Conservation (phyloP, 2,888 invertebrate species). For the Allophyes oxyacanthae region DNA sequence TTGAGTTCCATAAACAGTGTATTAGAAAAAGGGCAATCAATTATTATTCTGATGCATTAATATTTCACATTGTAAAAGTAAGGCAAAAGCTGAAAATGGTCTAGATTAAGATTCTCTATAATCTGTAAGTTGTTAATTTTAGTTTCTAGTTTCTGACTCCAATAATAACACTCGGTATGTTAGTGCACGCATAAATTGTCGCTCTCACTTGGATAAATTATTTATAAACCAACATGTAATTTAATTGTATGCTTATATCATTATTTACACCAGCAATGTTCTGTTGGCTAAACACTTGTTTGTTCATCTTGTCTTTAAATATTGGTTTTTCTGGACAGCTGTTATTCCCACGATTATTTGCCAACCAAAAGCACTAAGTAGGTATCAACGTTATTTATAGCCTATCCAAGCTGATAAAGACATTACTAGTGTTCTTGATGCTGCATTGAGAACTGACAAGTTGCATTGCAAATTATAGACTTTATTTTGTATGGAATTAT, state of each 20-base stretch:
- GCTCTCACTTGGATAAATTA: conserved; percentile 32
- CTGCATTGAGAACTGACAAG: conserved; percentile 67
- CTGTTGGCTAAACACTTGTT: neutral
- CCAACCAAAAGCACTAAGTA: conserved; percentile 62
- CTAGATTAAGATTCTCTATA: conserved; percentile 38
- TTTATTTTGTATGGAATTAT: conserved; percentile 7
- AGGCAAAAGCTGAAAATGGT: conserved; percentile 17
- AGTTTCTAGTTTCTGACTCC: conserved; percentile 49
- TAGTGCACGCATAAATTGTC: conserved; percentile 35
- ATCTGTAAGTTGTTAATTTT: conserved; percentile 42
- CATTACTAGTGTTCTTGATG: conserved; percentile 58
- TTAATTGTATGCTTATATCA: conserved; percentile 8
- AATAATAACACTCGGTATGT: conserved; percentile 45
- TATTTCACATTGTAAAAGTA: conserved; percentile 7
- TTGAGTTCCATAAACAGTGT: too few relatives aligned
- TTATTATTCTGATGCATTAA: too few relatives aligned
- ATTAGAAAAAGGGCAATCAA: too few relatives aligned
- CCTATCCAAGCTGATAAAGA: conserved; percentile 80
- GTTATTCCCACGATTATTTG: conserved; percentile 66
- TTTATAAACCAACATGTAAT: conserved; percentile 27
- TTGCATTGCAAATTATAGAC: conserved; percentile 43
- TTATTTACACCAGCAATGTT: conserved; percentile 4
- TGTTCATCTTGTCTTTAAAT: conserved; percentile 10
- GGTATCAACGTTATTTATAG: conserved; percentile 79
- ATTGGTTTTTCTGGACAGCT: conserved; percentile 44